Conservation (phyloP, 1,140 invertebrate genomes). For the Pogonomyrmex barbatus region DNA sequence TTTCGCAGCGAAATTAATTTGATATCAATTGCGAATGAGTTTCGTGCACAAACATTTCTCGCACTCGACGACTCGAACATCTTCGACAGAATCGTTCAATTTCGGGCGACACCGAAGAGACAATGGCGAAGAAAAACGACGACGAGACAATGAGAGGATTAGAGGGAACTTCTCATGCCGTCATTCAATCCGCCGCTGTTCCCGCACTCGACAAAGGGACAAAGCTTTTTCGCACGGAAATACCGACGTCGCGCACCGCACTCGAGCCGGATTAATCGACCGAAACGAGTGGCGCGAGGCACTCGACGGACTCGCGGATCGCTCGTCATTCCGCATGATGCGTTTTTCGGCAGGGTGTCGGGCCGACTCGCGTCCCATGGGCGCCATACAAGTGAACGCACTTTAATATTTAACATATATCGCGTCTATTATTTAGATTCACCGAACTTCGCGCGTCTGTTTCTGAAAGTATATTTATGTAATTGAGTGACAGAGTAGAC, state of each 20-base stretch:
- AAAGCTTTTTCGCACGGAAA: conserved; percentile 73
- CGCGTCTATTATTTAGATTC: not conserved
- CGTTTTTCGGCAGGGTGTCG: conserved; percentile 28
- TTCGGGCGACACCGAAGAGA: conserved; percentile 16
- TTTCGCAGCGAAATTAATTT: not conserved
- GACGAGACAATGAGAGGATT: conserved; percentile 74
- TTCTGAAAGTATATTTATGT: conserved; percentile 14
- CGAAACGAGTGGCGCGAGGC: conserved; percentile 63
- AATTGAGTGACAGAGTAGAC: not conserved
- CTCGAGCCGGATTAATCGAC: conserved; percentile 74
- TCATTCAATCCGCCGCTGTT: conserved; percentile 32
- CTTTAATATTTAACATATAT: conserved; percentile 44
- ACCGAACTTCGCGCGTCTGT: not conserved
- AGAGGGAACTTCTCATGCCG: conserved; percentile 52
- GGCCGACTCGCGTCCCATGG: not conserved
- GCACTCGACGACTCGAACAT: not conserved
- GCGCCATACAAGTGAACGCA: conserved; percentile 4
- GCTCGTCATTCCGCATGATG: conserved; percentile 40
- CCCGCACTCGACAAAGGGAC: conserved; percentile 64
- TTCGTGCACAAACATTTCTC: not conserved
- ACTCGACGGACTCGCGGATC: conserved; percentile 51
- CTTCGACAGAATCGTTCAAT: conserved; percentile 1
- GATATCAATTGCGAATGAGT: not conserved
- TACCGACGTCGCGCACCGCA: conserved; percentile 60
- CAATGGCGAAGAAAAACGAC: conserved; percentile 46